Base-by-base conservation (phyloP, 2,113 vertebrate genomes). In the Benitochromis conjunctus region DNA sequence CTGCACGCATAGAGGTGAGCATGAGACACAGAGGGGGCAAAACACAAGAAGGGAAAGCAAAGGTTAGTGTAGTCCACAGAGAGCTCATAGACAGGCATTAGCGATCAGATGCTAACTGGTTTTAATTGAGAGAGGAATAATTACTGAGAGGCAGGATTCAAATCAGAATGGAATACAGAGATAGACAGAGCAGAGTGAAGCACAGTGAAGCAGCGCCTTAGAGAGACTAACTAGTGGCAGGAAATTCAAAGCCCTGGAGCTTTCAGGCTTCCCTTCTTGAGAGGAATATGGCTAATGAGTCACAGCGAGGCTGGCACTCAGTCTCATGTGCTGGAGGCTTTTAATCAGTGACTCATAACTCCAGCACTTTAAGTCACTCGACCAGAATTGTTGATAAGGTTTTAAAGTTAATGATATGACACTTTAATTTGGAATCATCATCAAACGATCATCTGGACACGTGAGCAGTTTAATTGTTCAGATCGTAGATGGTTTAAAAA, bases 1-100 rank as follows among this genome's bases (percentile, higher is more conserved):
- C 97, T 98, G 97, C 96, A 96, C 95, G 94, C 94, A 95, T 90
- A 96, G 95, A 97, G 95, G 96, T 96, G 94, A 96, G 89, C 95
- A 94, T 93, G 92, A 94, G 93, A 58, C 29, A 91, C 71, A 86
- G 94, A 92, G 2, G 94, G 92, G 93, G 92, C 96, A 93, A 95
- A 91, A 96, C 95, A 95, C 93, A 92, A 93, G 91, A 86, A 88
- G 94, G 16, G 92, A 92, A 95, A 95, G 95, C 94, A 94, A 94
- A 96, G 95, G 96, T 98, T 98, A 98, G 97, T 95, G 95, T 95
- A 71, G 82, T 96, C 92, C 90, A 93, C 83, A 83, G 80, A 41
- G 54, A 82, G 26, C 48, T 76, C 24, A 31, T 31, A 76, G 26
- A 53, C 18, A 34, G 46, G 94, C 89, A 91, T 95, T 91, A 92